Conservation (phyloP, 1,140 invertebrate species). For the Euwallacea fornicatus region DNA sequence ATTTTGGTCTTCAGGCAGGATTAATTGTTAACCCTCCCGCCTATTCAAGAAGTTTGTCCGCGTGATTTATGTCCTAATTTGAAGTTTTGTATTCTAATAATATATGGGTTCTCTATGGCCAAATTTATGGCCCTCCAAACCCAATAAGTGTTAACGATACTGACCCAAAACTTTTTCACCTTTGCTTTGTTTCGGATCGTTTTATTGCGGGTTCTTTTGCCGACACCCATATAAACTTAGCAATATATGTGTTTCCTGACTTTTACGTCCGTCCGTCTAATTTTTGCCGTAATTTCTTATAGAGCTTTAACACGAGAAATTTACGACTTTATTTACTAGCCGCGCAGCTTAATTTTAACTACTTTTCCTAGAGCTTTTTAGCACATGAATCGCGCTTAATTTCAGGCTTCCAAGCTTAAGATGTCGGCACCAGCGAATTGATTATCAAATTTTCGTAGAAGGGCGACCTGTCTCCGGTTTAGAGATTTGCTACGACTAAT, state of each 20-base stretch:
- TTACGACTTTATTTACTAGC: constrained; percentile 31
- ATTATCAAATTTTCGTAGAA: no score
- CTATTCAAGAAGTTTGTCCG: no score
- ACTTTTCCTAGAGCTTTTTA: constrained; percentile 22
- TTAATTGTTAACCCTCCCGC: no score
- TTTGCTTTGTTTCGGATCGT: constrained; percentile 49
- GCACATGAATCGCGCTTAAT: constrained; percentile 22
- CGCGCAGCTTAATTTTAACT: constrained; percentile 30
- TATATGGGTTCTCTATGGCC: no score
- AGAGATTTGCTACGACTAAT: no score
- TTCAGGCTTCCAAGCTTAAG: background rate
- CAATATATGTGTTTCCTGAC: constrained; percentile 53
- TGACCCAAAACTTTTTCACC: constrained; percentile 44
- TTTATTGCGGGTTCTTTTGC: constrained; percentile 51
- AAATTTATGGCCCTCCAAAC: no score
- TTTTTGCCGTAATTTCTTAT: constrained; percentile 41
- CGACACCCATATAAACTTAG: constrained; percentile 52
- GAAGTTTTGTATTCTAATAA: no score
- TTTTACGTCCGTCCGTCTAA: constrained; percentile 44
- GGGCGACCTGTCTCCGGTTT: no score
- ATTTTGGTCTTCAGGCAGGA: no score
- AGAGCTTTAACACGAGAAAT: constrained; percentile 21
- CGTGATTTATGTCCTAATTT: no score
- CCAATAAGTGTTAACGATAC: no score
- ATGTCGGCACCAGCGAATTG: no score